Percentiles rank a stretch among this genome's conserved stretches.
Conservation (phyloP, 2,888 invertebrate species). For the Scrobipalpa costella region DNA sequence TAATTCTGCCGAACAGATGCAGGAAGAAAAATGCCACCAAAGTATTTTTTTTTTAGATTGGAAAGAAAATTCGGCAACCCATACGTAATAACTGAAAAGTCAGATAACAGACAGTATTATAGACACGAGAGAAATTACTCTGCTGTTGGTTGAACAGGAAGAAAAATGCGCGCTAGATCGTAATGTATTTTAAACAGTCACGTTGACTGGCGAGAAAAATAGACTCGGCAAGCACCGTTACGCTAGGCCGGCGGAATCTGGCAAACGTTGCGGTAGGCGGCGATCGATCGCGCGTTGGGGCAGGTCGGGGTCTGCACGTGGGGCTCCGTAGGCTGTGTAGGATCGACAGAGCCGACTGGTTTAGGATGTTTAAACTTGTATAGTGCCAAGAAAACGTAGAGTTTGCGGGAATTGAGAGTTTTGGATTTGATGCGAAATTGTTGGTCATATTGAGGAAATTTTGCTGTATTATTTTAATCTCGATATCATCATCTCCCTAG, state of each 20-base stretch:
- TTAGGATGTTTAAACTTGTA: no score
- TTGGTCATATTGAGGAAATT: no score
- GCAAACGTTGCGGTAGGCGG: constrained; percentile 45
- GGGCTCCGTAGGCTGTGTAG: constrained; percentile 11
- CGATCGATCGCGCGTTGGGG: constrained; percentile 73
- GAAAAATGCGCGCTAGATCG: not conserved
- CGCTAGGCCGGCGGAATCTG: constrained; percentile 44
- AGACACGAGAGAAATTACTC: not conserved
- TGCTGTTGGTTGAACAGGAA: not conserved
- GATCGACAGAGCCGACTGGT: not conserved
- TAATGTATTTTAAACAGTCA: constrained; percentile 1
- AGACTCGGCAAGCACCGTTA: constrained; percentile 41
- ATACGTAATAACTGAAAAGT: no score
- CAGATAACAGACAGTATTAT: not conserved
- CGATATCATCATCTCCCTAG: no score
- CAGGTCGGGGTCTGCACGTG: constrained; percentile 59
- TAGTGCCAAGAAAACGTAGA: no score
- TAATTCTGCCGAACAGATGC: no score
- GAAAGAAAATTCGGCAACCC: no score
- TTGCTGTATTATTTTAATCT: no score
- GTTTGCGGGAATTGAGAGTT: no score
- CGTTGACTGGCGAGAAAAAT: constrained; percentile 21
- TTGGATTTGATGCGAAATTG: no score
- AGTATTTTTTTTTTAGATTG: no score
- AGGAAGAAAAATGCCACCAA: no score